These are phyloP conservation scores for Sebastes trivittatus DNA, from an alignment of 2,797 vertebrate species.

Conservation along the genomic window DNA sequence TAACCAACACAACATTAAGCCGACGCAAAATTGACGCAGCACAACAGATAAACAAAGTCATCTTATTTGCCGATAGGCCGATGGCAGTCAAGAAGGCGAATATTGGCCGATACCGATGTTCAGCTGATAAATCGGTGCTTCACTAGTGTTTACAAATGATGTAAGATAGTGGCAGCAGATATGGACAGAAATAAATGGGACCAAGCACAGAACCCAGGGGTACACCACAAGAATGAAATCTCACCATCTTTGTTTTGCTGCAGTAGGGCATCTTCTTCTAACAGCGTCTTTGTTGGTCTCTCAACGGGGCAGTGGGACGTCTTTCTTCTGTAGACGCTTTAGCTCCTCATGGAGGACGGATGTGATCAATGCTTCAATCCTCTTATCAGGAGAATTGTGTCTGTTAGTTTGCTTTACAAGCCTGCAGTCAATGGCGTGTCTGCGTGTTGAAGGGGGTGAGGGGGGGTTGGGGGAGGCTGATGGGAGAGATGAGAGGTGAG, in stretches of 20 bases:
- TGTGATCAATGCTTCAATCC: conserved; percentile 72
- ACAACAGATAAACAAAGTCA: no score
- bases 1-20: no score
- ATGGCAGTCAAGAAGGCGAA: no score
- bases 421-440: conserved; percentile 49
- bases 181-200: background rate
- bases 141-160: background rate
- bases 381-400: conserved; percentile 65
- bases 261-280: conserved; percentile 4
- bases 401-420: conserved; percentile 57
- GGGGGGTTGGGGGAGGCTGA: background rate
- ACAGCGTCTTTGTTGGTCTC: conserved; percentile 18
- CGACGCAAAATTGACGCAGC: no score
- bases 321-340: conserved; percentile 31
- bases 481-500: conserved; percentile 51
- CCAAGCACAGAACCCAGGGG: background rate
- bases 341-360: conserved; percentile 50
- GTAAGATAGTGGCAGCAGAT: background rate
- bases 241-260: conserved; percentile 12
- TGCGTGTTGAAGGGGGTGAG: background rate
- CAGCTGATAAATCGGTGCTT: no score
- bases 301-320: conserved; percentile 25
- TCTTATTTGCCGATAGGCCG: no score
- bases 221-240: conserved; percentile 9
- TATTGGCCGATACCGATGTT: no score